Conservation (phyloP, 2,888 invertebrate species). For the Apantesis nais region DNA sequence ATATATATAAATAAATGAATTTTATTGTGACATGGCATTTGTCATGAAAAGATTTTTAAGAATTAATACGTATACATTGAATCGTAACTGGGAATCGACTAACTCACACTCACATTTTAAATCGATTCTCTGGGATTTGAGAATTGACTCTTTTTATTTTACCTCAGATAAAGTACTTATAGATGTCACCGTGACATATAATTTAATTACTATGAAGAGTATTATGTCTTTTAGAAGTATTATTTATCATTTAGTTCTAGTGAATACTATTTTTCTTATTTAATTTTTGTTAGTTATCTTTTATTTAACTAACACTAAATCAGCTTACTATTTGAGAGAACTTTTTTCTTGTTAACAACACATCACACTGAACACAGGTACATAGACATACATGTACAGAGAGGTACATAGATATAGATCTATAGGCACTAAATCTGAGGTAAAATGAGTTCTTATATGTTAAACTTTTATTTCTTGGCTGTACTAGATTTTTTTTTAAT, state of each 20-base stretch:
- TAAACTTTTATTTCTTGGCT: neutral
- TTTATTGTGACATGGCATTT: slow-evolving; percentile 53
- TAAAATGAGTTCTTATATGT: too few species aligned
- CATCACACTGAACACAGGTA: neutral
- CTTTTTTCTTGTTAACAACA: neutral
- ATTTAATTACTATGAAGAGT: neutral
- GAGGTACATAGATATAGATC: too few species aligned
- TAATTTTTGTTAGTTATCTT: too few species aligned
- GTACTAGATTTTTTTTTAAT: neutral
- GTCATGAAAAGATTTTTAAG: slow-evolving; percentile 51
- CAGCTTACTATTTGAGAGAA: neutral
- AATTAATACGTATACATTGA: slow-evolving; percentile 58
- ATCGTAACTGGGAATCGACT: slow-evolving; percentile 47
- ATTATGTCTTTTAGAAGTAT: neutral
- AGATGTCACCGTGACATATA: neutral
- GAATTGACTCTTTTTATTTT: slow-evolving; percentile 17
- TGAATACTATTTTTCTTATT: neutral
- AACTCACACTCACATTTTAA: slow-evolving; percentile 29
- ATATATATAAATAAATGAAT: slow-evolving; percentile 50
- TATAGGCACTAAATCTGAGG: neutral
- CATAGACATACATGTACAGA: too few species aligned
- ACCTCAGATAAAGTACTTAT: neutral
- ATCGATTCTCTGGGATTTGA: slow-evolving; percentile 28
- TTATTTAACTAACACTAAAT: neutral
- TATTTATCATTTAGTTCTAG: neutral